Base-by-base conservation (phyloP, 1,140 invertebrate genomes). In the Archegozetes longisetosus region DNA sequence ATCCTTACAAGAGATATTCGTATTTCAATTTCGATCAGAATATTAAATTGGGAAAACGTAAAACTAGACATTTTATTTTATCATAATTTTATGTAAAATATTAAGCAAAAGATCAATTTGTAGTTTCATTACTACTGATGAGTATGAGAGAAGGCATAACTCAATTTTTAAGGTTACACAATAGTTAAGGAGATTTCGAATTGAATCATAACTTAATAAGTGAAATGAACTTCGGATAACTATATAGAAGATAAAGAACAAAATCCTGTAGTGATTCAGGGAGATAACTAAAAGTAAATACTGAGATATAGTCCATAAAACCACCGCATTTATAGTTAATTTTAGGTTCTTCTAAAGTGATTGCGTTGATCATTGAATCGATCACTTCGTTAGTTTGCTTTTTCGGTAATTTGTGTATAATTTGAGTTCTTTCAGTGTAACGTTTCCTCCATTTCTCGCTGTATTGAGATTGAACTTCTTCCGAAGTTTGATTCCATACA, bases 311-410 rank as follows among this genome's bases (percentile, higher is more conserved):
- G 32, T 40, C 32, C 6, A 40, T 17, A 40, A 40, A 40, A 40
- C 50, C 50, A 14, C 27, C 27, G 50, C 50, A 24, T 52, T 52
- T 52, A n/a, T 28, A 24, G 23, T 28, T n/a, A 49, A 24, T n/a
- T 53, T 65, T 49, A 2, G 61, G 61, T 20, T 52, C 24, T 27
- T 66, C n/a, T 3, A 24, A 65, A 12, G 66, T 66, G 1, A 72
- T 67, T 1, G 70, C 68, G 48, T 70, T 66, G 12, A 69, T 64
- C 66, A 73, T 66, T 28, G 68, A 63, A 47, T 71, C 69, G 0
- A 73, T 64, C 0, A 73, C 72, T 61, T 72, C 71, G 17, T 63
- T 57, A 17, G 71, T 64, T 54, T 72, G 69, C 22, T 61, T 55
- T 51, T 60, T 46, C 3, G 63, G 59, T 3, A 53, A 28, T 13